These are phyloP conservation scores for Anniella stebbinsi DNA, from an alignment of 2,797 vertebrate genomes.

Conservation along the genomic window DNA sequence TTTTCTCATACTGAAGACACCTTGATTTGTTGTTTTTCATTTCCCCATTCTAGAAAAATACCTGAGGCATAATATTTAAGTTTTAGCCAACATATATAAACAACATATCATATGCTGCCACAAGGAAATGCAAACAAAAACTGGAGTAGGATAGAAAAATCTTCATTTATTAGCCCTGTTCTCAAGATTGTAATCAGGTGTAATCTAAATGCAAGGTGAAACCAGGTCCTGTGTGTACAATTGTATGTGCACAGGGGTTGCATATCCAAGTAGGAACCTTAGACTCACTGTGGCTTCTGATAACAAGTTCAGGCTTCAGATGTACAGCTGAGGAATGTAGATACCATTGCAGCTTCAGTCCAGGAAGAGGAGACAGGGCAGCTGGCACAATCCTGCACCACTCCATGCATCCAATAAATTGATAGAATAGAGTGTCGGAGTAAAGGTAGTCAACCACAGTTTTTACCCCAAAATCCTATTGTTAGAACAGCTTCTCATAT, in stretches of 20 bases:
- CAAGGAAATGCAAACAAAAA: not conserved
- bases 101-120: not conserved
- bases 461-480: not conserved
- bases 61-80: not conserved
- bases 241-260: not conserved
- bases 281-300: not conserved
- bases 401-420: not conserved
- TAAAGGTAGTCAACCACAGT: not conserved
- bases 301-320: not conserved
- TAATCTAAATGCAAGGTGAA: not conserved
- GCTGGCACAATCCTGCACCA: not conserved
- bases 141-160: not conserved
- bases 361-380: not conserved
- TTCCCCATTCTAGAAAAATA: not conserved
- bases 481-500: not conserved
- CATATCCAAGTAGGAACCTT: not conserved
- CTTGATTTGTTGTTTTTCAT: too few relatives aligned
- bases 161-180: not conserved
- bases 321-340: not conserved
- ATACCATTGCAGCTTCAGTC: not conserved
- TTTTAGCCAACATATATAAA: not conserved
- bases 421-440: not conserved
- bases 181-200: not conserved
- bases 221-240: not conserved
- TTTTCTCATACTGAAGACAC: not conserved